Conservation (phyloP, 2,888 invertebrate genomes). For the Thereva unica region DNA sequence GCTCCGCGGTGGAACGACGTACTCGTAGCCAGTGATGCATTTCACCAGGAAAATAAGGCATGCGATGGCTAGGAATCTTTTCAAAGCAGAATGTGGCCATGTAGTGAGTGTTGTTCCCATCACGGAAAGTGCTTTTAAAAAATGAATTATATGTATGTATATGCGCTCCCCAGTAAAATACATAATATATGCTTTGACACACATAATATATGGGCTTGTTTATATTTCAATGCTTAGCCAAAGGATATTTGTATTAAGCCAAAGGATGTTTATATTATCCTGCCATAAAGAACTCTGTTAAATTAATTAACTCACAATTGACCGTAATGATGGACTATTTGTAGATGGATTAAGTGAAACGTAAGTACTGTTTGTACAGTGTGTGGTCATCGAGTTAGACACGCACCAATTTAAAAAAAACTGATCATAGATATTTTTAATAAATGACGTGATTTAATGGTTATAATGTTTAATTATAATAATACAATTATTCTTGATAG, state of each 20-base stretch:
- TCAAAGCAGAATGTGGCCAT: conserved; percentile 24
- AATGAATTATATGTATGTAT: conserved; percentile 25
- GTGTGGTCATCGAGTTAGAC: too few species aligned
- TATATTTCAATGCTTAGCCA: conserved; percentile 27
- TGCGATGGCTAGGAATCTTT: conserved; percentile 25
- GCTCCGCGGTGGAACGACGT: conserved; percentile 12
- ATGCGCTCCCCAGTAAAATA: conserved; percentile 23
- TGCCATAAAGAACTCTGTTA: too few species aligned
- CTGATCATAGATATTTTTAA: too few species aligned
- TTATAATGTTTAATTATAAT: too few species aligned
- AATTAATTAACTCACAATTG: too few species aligned
- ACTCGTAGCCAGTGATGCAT: conserved; percentile 21
- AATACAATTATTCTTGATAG: too few species aligned
- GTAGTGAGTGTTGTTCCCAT: conserved; percentile 30
- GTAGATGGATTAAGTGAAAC: too few species aligned
- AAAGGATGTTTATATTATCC: too few species aligned
- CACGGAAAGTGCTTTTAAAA: conserved; percentile 35
- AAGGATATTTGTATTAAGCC: conserved; percentile 3
- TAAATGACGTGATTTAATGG: too few species aligned
- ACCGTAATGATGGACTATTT: too few species aligned
- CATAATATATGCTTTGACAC: conserved; percentile 32
- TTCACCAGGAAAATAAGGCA: conserved; percentile 26
- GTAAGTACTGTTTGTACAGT: too few species aligned
- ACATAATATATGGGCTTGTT: conserved; percentile 32
- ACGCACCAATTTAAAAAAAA: too few species aligned